phyloP scores from a whole-genome alignment of 2,888 invertebrate species.

The Aquatica leii region DNA sequence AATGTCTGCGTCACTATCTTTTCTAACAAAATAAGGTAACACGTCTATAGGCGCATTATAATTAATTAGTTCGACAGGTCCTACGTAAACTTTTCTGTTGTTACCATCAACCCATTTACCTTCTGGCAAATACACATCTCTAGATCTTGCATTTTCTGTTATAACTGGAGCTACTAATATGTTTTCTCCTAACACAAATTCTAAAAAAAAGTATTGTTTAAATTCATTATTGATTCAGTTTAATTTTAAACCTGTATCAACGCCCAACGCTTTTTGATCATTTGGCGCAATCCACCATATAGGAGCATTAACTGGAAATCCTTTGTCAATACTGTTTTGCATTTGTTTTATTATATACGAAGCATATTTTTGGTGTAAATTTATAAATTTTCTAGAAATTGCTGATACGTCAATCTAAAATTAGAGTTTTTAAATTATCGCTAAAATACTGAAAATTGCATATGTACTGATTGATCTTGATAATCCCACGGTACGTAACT shows the following conservation, averaged over 20 bases:
- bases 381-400: conserved; percentile 71
- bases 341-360: conserved; percentile 71
- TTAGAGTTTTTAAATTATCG: too few relatives aligned
- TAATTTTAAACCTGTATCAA: conserved; percentile 15
- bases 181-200: conserved; percentile 80
- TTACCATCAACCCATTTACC: conserved; percentile 78
- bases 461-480: too few relatives aligned
- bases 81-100: conserved; percentile 60
- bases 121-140: conserved; percentile 78
- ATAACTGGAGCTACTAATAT: conserved; percentile 83
- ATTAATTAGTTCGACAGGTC: conserved; percentile 69
- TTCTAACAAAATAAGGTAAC: conserved; percentile 71
- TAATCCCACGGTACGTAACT: conserved; percentile 83
- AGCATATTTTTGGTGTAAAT: conserved; percentile 70
- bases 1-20: neutral
- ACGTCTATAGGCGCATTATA: conserved; percentile 73
- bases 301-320: conserved; percentile 80
- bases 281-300: conserved; percentile 85
- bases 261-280: conserved; percentile 59
- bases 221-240: neutral
- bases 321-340: conserved; percentile 66
- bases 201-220: conserved; percentile 59
- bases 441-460: too few relatives aligned
- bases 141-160: conserved; percentile 65
- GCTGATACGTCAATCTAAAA: conserved; percentile 64